Conservation (phyloP, 2,888 invertebrate species). For the Philaethria dido region DNA sequence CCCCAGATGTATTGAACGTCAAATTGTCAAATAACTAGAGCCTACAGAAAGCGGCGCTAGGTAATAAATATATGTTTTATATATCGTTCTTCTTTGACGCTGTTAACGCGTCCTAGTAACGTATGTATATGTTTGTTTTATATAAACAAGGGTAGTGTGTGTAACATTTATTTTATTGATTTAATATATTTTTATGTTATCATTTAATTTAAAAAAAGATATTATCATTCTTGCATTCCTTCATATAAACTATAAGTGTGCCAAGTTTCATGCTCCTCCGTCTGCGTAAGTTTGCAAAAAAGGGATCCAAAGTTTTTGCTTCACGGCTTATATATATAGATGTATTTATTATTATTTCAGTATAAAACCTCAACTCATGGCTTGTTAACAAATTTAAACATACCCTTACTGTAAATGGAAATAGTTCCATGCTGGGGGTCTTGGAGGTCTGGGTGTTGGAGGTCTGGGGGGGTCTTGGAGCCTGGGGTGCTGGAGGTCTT, state of each 20-base stretch:
- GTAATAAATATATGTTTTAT: conserved; percentile 46
- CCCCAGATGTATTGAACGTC: conserved; percentile 65
- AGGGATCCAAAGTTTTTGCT: too few relatives aligned
- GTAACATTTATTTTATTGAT: too few relatives aligned
- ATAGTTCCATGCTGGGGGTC: conserved; percentile 9
- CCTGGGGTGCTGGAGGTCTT: conserved; percentile 6
- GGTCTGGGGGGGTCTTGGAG: conserved; percentile 41
- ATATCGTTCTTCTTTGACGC: background rate
- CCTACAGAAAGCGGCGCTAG: conserved; percentile 57
- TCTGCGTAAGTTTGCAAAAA: too few relatives aligned
- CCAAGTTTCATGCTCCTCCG: too few relatives aligned
- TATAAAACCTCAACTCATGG: conserved; percentile 45
- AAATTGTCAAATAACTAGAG: conserved; percentile 56
- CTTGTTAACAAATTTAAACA: background rate
- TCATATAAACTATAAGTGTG: too few relatives aligned
- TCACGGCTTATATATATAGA: too few relatives aligned
- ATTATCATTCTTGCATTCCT: too few relatives aligned
- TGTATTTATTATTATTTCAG: conserved; percentile 23
- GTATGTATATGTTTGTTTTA: too few relatives aligned
- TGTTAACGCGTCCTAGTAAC: too few relatives aligned
- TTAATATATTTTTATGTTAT: too few relatives aligned
- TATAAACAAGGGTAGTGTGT: too few relatives aligned
- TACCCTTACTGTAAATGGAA: conserved; percentile 7
- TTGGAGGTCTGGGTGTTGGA: conserved; percentile 40
- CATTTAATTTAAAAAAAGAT: too few relatives aligned